These are phyloP conservation scores for Pemphredon lugubris DNA, from an alignment of 2,888 invertebrate species.

Conservation along the genomic window DNA sequence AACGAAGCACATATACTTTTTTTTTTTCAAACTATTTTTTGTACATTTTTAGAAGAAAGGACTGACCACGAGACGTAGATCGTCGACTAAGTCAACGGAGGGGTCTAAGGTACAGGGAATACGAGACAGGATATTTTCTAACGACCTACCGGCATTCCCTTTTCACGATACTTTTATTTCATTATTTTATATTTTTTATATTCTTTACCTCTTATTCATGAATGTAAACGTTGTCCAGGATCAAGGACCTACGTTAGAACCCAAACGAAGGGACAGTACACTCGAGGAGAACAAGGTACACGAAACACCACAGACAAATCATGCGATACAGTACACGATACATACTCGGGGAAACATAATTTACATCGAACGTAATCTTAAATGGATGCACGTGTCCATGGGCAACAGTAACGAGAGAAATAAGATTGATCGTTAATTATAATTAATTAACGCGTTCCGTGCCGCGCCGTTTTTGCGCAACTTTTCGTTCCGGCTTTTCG, in stretches of 20 bases:
- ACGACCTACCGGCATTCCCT: constrained; percentile 12
- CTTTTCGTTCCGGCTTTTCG: too few species aligned
- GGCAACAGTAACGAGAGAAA: too few species aligned
- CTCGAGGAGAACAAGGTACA: constrained; percentile 46
- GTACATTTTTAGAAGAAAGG: constrained; percentile 53
- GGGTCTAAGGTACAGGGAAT: constrained; percentile 51
- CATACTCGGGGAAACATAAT: too few species aligned
- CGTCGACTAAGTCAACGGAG: constrained; percentile 52
- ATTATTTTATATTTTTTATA: constrained; percentile 34
- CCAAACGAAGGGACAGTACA: constrained; percentile 29
- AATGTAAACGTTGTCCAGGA: constrained; percentile 49
- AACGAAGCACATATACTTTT: neutral
- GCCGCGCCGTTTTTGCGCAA: too few species aligned
- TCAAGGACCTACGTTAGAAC: constrained; percentile 44
- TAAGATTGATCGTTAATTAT: too few species aligned
- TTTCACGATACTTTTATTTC: constrained; percentile 11
- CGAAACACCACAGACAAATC: neutral
- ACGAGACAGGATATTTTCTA: constrained; percentile 21
- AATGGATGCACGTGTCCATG: too few species aligned
- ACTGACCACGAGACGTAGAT: constrained; percentile 44
- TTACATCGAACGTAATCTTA: too few species aligned
- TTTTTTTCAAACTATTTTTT: constrained; percentile 19
- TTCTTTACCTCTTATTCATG: constrained; percentile 16
- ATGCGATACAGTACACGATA: too few species aligned
- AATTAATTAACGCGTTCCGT: too few species aligned